Evolutionary conservation across 2,113 vertebrate species (phyloP), one percentile per base, ranked within the genome.

Genomic region (Ochotona princeps): DNA sequence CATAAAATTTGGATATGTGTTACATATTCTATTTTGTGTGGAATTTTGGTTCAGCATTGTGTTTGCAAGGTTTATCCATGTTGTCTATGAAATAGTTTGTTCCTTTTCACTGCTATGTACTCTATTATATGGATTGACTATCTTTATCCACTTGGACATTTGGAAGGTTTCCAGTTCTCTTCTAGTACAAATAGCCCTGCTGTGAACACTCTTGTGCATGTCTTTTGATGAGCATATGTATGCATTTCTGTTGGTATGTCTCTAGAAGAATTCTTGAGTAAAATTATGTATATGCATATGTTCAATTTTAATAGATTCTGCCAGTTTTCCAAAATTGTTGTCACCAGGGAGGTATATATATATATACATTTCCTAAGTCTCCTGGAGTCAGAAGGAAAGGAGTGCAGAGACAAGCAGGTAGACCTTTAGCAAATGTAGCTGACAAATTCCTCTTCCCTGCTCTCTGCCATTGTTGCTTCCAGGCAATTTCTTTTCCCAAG

Each of bases 171-270:
- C 67, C 83, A 91, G 38, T 73, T 92, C 96, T 83, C 84, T 84
- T 75, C 81, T 95, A 35, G 63, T 72, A 79, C 91, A 72, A 86
- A 81, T 87, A 66, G 35, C 93, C 88, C 75, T 92, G 75, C 81
- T 92, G 35, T 90, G 88, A 96, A 82, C 69, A 90, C 70, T 88
- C 82, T 87, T 78, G 26, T 93, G 84, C 30, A 65, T 91, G 76
- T 72, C 70, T 91, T 94, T 92, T 91, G 91, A 81, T 94, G 92
- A 93, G 83, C 86, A 94, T 93, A 93, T 83, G 78, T 83, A 85
- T 88, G 54, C 83, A 90, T 94, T 88, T 96, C 93, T 90, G 66
- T 90, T 92, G 83, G 61, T 80, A 83, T 90, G 73, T 92, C 86
- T 79, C 89, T 81, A 95, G 61, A 67, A 72, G 94, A 93, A 93